phyloP scores from a whole-genome alignment of 2,888 invertebrate genomes.

The Muscina levida region DNA sequence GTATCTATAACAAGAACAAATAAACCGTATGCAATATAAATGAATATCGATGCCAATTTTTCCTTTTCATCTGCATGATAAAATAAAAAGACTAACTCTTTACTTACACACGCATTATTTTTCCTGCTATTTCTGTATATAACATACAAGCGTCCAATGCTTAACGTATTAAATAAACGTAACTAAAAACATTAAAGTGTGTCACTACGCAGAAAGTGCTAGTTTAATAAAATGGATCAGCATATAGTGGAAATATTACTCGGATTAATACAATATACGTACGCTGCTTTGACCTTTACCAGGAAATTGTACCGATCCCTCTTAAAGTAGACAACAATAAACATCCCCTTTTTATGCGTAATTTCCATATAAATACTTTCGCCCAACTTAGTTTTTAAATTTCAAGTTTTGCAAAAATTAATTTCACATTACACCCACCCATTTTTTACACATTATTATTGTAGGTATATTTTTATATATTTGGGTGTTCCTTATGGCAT shows the following conservation, averaged over 20 bases:
- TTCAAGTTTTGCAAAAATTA: too few species aligned
- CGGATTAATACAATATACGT: too few species aligned
- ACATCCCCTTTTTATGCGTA: background rate
- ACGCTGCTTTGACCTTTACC: too few species aligned
- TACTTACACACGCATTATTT: slow-evolving; percentile 35
- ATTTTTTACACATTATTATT: too few species aligned
- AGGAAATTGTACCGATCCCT: background rate
- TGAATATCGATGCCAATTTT: slow-evolving; percentile 40
- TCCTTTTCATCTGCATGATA: slow-evolving; percentile 61
- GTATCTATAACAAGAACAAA: slow-evolving; percentile 46
- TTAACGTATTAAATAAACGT: background rate
- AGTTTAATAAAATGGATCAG: background rate
- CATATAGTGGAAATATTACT: background rate
- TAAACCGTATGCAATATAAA: slow-evolving; percentile 29
- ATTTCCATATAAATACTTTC: background rate
- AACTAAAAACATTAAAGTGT: background rate
- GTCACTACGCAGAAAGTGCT: too few species aligned
- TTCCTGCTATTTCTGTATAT: slow-evolving; percentile 38
- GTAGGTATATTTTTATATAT: too few species aligned
- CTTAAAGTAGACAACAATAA: background rate
- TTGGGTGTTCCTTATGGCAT: too few species aligned
- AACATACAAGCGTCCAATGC: slow-evolving; percentile 9
- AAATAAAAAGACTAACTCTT: slow-evolving; percentile 55
- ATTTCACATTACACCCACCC: too few species aligned
- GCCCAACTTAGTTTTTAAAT: background rate